These are phyloP conservation scores for Protobothrops mucrosquamatus DNA, from an alignment of 2,113 vertebrate species.

Conservation along the genomic window DNA sequence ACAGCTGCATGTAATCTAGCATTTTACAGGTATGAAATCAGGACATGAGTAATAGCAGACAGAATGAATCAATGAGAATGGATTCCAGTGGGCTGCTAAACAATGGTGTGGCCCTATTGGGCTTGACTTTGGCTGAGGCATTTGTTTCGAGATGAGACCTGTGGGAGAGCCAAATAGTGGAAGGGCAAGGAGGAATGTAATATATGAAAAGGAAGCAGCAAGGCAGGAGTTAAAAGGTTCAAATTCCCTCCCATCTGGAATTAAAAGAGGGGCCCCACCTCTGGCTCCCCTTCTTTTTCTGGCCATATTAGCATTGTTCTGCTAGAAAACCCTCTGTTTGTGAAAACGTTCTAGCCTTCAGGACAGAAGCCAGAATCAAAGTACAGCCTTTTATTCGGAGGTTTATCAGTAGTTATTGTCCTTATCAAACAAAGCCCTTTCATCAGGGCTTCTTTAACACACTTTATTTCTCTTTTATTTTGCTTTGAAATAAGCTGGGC, in stretches of 20 bases:
- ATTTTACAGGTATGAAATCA: not conserved
- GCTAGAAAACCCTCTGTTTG: constrained; percentile 19
- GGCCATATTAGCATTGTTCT: not conserved
- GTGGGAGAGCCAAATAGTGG: not conserved
- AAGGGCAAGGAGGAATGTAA: not conserved
- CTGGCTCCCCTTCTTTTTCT: not conserved
- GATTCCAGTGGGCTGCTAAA: not conserved
- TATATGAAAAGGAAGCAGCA: not conserved
- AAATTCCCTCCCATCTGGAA: not conserved
- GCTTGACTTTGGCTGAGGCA: too few species aligned
- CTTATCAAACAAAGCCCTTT: constrained; percentile 96
- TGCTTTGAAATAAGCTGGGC: constrained; percentile 99
- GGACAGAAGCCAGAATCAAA: constrained; percentile 71
- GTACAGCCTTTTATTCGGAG: constrained; percentile 66
- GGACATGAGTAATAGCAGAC: not conserved
- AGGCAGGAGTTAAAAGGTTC: not conserved
- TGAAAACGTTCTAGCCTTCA: constrained; percentile 21
- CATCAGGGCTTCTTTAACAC: constrained; percentile 95
- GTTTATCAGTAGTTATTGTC: constrained; percentile 84
- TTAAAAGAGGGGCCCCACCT: not conserved
- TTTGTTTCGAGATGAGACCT: not conserved
- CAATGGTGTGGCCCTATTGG: not conserved
- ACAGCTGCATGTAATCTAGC: not conserved
- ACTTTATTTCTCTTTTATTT: constrained; percentile 97
- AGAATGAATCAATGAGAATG: not conserved